Evolutionary conservation across 2,888 invertebrate genomes (phyloP), one percentile per base, ranked within the genome.

Genomic region (Stegophylla sp.): DNA sequence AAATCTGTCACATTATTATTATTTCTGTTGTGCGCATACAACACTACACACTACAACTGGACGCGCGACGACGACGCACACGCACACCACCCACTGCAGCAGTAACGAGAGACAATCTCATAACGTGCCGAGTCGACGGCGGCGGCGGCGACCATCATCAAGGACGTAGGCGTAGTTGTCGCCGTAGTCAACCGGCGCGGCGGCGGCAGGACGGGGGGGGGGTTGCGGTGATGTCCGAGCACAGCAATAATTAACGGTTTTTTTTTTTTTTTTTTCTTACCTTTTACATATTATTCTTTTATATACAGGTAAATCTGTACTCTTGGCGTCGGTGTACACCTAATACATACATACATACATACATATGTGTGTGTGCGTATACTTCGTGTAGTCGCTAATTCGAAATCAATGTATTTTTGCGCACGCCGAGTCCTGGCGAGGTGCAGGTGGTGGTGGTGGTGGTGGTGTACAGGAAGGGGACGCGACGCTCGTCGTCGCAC

Each of bases 371-470:
- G n/a, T 43, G 12, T 12, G 28, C 7, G 23, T 7, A 34, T 34
- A 34, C 34, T 34, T n/a, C 20, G 59, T 45, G 66, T 28, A 26
- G 48, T 51, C 51, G 71, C 71, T 79, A 79, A 79, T 79, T 79
- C 51, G 79, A 79, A 79, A 79, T 56, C 79, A 26, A 79, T 79
- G 79, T 79, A 66, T 34, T 69, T 71, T 71, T 17, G 67, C 77
- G 12, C 77, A 15, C 10, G 17, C 28, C 51, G 66, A 28, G 75
- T 41, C 23, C 20, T 12, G 3, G n/a, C n/a, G n/a, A n/a, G n/a
- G n/a, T n/a, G n/a, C n/a, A n/a, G n/a, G n/a, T n/a, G n/a, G n/a
- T n/a, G n/a, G n/a, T n/a, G n/a, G n/a, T n/a, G n/a, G n/a, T n/a
- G n/a, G n/a, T n/a, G 51, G 43, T 23, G 20, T 12, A 2, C 56